phyloP scores from a whole-genome alignment of 1,140 invertebrate genomes.

The Pararge aegeria region DNA sequence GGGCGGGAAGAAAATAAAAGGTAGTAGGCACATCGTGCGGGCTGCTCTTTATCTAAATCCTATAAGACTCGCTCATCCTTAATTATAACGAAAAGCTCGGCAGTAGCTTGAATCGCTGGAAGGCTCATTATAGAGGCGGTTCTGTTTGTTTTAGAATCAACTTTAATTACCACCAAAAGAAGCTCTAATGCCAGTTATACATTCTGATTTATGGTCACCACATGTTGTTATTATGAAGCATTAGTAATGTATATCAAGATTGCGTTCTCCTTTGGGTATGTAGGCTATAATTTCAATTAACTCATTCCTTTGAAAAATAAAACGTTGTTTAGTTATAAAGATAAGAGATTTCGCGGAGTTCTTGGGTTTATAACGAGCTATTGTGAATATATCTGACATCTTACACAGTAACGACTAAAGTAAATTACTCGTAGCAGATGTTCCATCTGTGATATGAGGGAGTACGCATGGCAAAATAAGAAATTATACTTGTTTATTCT shows the following conservation, averaged over 20 bases:
- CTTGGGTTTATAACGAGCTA: conserved; percentile 35
- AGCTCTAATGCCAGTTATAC: conserved; percentile 45
- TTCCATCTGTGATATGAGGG: conserved; percentile 18
- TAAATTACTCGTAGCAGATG: conserved; percentile 48
- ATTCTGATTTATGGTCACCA: conserved; percentile 70
- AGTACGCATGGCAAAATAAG: neutral
- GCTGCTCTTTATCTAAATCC: conserved; percentile 32
- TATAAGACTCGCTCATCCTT: conserved; percentile 18
- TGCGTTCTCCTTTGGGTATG: conserved; percentile 45
- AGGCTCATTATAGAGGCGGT: conserved; percentile 27
- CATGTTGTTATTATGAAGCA: conserved; percentile 62
- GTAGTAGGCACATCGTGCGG: conserved; percentile 19
- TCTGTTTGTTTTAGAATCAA: conserved; percentile 68
- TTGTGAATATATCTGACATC: conserved; percentile 43
- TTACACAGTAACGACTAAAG: conserved; percentile 28
- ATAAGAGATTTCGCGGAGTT: conserved; percentile 43
- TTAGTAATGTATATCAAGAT: conserved; percentile 45
- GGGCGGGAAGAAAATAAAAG: conserved; percentile 27
- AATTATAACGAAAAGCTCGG: conserved; percentile 13
- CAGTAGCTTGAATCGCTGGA: conserved; percentile 10
- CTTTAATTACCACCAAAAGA: conserved; percentile 61
- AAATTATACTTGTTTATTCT: conserved; percentile 39
- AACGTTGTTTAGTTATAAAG: conserved; percentile 35
- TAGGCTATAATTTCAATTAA: conserved; percentile 68
- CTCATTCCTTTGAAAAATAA: conserved; percentile 48